Percentiles rank a stretch among this genome's conserved stretches.
These are phyloP conservation scores for Trididemnum miniatum DNA, from an alignment of 23 tunicate genomes.

Conservation along the genomic window DNA sequence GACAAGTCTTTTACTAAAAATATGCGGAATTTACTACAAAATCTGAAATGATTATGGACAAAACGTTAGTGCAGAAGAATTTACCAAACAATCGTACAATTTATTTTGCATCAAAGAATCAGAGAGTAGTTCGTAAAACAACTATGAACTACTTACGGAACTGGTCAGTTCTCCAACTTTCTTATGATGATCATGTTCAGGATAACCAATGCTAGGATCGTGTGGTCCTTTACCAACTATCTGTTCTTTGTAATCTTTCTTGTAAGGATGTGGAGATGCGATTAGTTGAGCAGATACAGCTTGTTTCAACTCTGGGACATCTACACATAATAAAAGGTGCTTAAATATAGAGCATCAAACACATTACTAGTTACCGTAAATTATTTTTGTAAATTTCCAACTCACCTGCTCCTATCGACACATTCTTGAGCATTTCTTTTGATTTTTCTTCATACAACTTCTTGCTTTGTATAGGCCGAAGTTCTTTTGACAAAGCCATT, in stretches of 20 bases:
- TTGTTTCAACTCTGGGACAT: conserved; percentile 61
- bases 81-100: no score
- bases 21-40: no score
- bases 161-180: conserved; percentile 58
- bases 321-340: no score
- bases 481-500: conserved; percentile 71
- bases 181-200: conserved; percentile 63
- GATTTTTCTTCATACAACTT: conserved; percentile 71
- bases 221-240: conserved; percentile 74
- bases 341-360: no score
- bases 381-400: no score
- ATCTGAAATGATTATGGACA: no score
- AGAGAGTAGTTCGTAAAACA: no score
- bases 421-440: conserved; percentile 58
- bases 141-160: conserved; percentile 40
- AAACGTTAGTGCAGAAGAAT: no score
- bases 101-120: no score
- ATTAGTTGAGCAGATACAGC: conserved; percentile 69
- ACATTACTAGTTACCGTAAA: no score
- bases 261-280: conserved; percentile 57
- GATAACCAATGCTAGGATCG: conserved; percentile 69
- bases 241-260: conserved; percentile 67
- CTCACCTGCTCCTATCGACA: conserved; percentile 72
- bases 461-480: conserved; percentile 68
- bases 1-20: no score